Evolutionary conservation across 2,797 vertebrate genomes (phyloP).

Genomic region (Xiphorhynchus erythropygius): DNA sequence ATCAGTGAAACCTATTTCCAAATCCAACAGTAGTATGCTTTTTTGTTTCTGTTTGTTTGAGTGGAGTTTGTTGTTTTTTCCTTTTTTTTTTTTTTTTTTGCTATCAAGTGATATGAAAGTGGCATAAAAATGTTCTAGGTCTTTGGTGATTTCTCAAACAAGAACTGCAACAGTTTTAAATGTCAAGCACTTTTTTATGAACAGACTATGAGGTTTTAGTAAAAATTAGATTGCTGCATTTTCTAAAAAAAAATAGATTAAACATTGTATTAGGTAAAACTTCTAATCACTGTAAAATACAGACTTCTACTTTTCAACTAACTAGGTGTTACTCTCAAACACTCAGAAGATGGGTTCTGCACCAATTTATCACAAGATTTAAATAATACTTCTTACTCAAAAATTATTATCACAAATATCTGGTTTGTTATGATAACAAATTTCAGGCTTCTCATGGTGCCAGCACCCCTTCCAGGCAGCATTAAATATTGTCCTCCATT

Average conservation of each 20-base stretch:
- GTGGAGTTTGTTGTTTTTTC: too few species aligned
- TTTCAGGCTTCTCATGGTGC: neutral
- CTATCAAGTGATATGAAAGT: neutral
- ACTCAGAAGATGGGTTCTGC: neutral
- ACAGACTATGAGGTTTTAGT: neutral
- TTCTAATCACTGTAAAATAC: neutral
- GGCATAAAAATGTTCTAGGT: neutral
- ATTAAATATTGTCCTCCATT: constrained; percentile 13
- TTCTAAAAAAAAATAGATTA: neutral
- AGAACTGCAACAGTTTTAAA: neutral
- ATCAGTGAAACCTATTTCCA: neutral
- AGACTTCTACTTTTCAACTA: neutral
- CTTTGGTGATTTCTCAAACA: neutral
- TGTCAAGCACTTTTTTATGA: neutral
- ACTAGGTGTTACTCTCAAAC: neutral
- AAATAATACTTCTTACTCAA: neutral
- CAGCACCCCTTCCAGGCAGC: neutral
- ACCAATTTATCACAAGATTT: neutral
- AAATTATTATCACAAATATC: neutral
- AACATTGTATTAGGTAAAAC: neutral
- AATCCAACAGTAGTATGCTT: neutral
- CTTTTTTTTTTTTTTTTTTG: neutral
- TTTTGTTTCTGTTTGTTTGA: neutral
- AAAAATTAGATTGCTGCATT: neutral
- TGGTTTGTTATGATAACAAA: neutral